Evolutionary conservation across 1,140 invertebrate genomes (phyloP).

Genomic region (Paracyclopina nana): DNA sequence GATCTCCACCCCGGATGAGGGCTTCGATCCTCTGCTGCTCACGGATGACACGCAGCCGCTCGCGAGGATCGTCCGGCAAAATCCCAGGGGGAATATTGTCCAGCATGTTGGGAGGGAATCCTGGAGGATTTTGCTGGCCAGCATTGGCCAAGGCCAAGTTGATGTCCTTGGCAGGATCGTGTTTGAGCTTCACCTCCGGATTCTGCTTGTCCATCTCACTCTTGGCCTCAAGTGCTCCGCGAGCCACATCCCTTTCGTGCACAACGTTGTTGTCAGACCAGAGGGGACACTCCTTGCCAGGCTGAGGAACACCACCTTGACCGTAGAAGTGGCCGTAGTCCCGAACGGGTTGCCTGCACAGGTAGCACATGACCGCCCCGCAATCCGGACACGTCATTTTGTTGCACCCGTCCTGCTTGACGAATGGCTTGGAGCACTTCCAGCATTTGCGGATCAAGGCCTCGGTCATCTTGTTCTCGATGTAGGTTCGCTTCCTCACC

Average conservation of each 20-base stretch:
- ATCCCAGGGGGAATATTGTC: too few relatives aligned
- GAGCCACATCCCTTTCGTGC: slow-evolving; percentile 10
- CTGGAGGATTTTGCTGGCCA: neutral
- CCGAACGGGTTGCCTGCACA: slow-evolving; percentile 33
- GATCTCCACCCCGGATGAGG: neutral
- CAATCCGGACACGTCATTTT: slow-evolving; percentile 46
- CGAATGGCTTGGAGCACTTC: slow-evolving; percentile 25
- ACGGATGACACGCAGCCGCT: neutral
- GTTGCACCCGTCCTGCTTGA: slow-evolving; percentile 45
- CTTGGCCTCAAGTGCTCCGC: neutral
- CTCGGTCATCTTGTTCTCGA: slow-evolving; percentile 43
- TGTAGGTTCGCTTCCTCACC: slow-evolving; percentile 32
- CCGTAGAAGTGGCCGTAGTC: slow-evolving; percentile 13
- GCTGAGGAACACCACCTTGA: neutral
- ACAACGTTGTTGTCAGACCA: slow-evolving; percentile 1
- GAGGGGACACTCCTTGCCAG: slow-evolving; percentile 8
- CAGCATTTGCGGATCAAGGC: slow-evolving; percentile 32
- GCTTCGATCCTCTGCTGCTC: neutral
- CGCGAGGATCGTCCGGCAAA: neutral
- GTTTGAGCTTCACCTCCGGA: slow-evolving; percentile 1
- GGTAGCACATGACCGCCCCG: slow-evolving; percentile 44
- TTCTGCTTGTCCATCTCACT: slow-evolving; percentile 5
- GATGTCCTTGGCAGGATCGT: slow-evolving; percentile 6
- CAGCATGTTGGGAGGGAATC: neutral
- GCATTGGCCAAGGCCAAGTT: neutral